These are phyloP conservation scores for Sebastes paucispinis DNA, from an alignment of 2,797 vertebrate genomes.

Conservation along the genomic window DNA sequence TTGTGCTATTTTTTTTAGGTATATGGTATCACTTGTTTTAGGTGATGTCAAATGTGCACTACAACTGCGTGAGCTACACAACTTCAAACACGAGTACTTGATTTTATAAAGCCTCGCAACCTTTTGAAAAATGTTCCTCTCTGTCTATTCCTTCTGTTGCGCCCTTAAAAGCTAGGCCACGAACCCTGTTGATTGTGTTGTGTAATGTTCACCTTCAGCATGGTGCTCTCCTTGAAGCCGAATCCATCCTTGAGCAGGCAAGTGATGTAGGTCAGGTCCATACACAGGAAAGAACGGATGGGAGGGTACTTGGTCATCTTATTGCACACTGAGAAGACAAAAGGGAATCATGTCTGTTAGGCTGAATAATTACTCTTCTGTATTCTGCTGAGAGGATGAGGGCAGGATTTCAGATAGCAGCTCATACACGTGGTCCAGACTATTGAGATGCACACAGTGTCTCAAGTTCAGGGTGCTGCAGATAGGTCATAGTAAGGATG, in stretches of 20 bases:
- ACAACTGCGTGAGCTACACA: neutral
- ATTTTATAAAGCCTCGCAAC: neutral
- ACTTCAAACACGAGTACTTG: neutral
- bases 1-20: neutral
- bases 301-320: slow-evolving; percentile 82
- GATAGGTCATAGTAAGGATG: slow-evolving; percentile 34
- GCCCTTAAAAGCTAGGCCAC: neutral
- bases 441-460: slow-evolving; percentile 50
- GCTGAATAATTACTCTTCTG: slow-evolving; percentile 48
- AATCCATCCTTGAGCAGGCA: slow-evolving; percentile 94
- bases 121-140: neutral
- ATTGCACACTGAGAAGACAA: slow-evolving; percentile 85
- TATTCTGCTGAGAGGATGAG: slow-evolving; percentile 47
- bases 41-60: neutral
- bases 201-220: slow-evolving; percentile 85
- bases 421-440: slow-evolving; percentile 8
- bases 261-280: slow-evolving; percentile 96
- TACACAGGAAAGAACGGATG: slow-evolving; percentile 89
- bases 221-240: slow-evolving; percentile 88
- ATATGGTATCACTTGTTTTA: neutral
- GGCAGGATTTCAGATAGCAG: slow-evolving; percentile 33
- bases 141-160: neutral
- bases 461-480: slow-evolving; percentile 41
- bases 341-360: slow-evolving; percentile 13
- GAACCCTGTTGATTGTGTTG: neutral